phyloP scores from a whole-genome alignment of 2,888 invertebrate species.

The Hololepta plana region DNA sequence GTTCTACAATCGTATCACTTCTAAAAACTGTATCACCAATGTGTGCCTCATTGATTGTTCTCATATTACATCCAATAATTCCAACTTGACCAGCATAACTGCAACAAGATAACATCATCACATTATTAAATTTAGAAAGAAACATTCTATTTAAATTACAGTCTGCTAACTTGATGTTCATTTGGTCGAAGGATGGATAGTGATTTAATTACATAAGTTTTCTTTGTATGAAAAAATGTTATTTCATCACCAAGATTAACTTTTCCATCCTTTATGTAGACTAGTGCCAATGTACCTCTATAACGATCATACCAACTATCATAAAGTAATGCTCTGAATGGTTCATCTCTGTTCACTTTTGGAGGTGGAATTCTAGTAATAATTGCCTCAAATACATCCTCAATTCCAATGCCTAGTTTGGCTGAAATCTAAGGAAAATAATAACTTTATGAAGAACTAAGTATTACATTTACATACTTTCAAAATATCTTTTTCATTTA shows the following conservation, averaged over 20 bases:
- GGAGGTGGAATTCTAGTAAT: constrained; percentile 67
- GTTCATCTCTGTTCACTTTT: constrained; percentile 32
- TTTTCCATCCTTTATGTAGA: constrained; percentile 61
- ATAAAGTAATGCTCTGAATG: constrained; percentile 70
- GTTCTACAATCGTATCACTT: constrained; percentile 33
- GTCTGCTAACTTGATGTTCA: constrained; percentile 41
- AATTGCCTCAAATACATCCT: constrained; percentile 57
- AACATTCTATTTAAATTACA: constrained; percentile 28
- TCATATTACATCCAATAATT: constrained; percentile 66
- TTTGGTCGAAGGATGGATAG: constrained; percentile 66
- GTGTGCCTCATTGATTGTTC: constrained; percentile 48
- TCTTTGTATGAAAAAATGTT: constrained; percentile 48
- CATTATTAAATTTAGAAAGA: constrained; percentile 2
- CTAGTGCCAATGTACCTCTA: constrained; percentile 59
- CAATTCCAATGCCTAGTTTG: constrained; percentile 73
- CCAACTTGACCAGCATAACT: constrained; percentile 80
- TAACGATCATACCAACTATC: constrained; percentile 90
- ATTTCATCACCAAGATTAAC: constrained; percentile 59
- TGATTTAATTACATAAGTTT: constrained; percentile 59
- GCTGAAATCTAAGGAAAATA: constrained; percentile 52
- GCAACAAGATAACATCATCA: constrained; percentile 2
- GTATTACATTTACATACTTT: constrained; percentile 32
- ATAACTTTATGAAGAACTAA: constrained; percentile 3
- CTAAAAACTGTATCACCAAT: constrained; percentile 62
- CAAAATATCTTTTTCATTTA: constrained; percentile 51